Percentiles rank a stretch among this genome's conserved stretches.
Conservation (phyloP, 2,113 vertebrate genomes). For the Caretta caretta region DNA sequence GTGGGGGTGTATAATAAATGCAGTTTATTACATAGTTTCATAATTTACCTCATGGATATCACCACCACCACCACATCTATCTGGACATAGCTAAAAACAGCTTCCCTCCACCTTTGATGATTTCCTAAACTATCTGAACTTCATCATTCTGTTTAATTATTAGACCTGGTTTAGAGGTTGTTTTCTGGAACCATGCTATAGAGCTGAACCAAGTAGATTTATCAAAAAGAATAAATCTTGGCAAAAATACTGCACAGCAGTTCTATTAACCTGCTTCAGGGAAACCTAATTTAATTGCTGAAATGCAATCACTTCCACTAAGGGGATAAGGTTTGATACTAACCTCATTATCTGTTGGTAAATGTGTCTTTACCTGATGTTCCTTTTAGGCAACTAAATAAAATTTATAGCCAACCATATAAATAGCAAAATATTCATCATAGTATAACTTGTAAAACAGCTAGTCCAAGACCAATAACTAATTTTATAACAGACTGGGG, state of each 20-base stretch:
- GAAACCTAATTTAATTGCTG: conserved; percentile 74
- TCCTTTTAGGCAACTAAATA: conserved; percentile 53
- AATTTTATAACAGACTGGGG: background rate
- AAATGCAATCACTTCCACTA: conserved; percentile 69
- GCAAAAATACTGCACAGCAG: conserved; percentile 64
- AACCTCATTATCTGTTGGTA: conserved; percentile 66
- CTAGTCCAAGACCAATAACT: conserved; percentile 4
- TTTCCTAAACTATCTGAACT: background rate
- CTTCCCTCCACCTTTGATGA: background rate
- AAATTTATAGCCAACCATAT: conserved; percentile 25
- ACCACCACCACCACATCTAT: background rate
- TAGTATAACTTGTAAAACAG: conserved; percentile 6
- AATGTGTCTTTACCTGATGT: conserved; percentile 56
- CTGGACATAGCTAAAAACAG: background rate
- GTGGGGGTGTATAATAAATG: background rate
- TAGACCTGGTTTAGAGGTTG: conserved; percentile 11
- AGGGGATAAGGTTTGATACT: conserved; percentile 67
- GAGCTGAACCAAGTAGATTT: conserved; percentile 68
- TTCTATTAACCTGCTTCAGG: conserved; percentile 76
- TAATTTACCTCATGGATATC: background rate
- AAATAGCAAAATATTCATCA: conserved; percentile 40
- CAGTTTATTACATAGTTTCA: background rate
- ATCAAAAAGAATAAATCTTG: conserved; percentile 71
- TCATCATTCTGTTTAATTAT: conserved; percentile 27
- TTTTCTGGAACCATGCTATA: conserved; percentile 37